Evolutionary conservation across 2,888 invertebrate genomes (phyloP), one percentile per base, ranked within the genome.

Genomic region (Dysmachus trigonus): DNA sequence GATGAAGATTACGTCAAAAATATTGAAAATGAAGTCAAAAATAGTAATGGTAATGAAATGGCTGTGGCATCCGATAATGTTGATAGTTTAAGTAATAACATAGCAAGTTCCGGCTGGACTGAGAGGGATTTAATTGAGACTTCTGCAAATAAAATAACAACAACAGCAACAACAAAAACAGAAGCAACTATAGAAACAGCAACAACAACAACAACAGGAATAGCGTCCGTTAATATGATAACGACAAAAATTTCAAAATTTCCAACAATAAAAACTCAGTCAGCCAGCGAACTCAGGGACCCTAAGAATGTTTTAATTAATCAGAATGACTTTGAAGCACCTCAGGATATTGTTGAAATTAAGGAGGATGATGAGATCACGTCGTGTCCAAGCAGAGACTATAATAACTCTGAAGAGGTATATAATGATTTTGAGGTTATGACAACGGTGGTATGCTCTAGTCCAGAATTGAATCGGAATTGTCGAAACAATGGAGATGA

Each of bases 11-110:
- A 18, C n/a, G 35, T 18, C n/a, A 31, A 10, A 30, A n/a, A 53
- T 82, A 53, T 4, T 6, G 35, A 51, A 38, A 6, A n/a, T 30
- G 30, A 38, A 35, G 35, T 62, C 62, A 62, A 38, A 31, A 71
- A 51, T 74, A 73, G 47, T 51, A 82, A 71, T 38, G 85, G 47
- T n/a, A 73, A 85, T 35, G 41, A 38, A 77, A 86, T 82, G 82
- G 82, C 71, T 85, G 76, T 85, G 71, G 76, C 27, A 71, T 0
- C 22, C 41, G 47, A 47, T 85, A 85, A 30, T 72, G 71, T n/a
- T 79, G 41, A 85, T 79, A 79, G 47, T 79, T 27, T 77, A 38
- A 79, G 38, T 53, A 62, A 76, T 76, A 85, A 62, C 35, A 5
- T 62, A 62, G 8, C 33, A 76, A 74, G 27, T 53, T 88, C 51